Evolutionary conservation across 2,888 invertebrate genomes (phyloP), one percentile per base, ranked within the genome.

Genomic region (Calliphora vomitoria): DNA sequence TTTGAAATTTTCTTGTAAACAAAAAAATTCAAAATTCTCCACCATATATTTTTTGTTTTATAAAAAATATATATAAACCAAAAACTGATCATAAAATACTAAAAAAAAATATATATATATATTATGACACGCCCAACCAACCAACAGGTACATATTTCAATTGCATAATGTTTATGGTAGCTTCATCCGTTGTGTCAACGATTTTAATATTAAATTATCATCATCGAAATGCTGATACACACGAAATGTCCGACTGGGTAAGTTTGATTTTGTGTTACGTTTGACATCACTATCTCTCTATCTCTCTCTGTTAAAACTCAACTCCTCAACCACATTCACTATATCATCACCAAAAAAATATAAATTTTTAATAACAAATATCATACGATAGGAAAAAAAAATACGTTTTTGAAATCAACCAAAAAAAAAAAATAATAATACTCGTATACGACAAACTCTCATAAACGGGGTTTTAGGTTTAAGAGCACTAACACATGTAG

Each of bases 101-200:
- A 25, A 53, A 72, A 86, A 81, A 44, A 13, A 88, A 79, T 62
- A 69, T 47, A 86, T 50, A 82, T 74, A 88, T 79, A 85, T 85
- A 85, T 88, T 88, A 86, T 91, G 90, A 92, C 92, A 92, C 93
- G 93, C 93, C 92, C 93, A 92, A 92, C 92, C 92, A 92, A 92
- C 92, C 92, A 93, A 94, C 93, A 96, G 97, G 97, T 94, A 98
- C 98, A 91, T 99, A 99, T 95, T 99, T 99, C 96, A 99, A 99
- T 95, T 98, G 98, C 95, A 99, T 99, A 95, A 99, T 99, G 99
- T 98, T 99, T 95, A 99, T 99, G 98, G 99, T 99, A 95, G 98
- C 99, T 92, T 98, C 98, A 93, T 99, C 99, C 90, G 99, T 99
- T 94, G 98, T 99, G 93, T 98, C 98, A 94, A 99, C 99, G 90